A percentile compares a stretch with the other conserved stretches of the same genome.
phyloP scores from a whole-genome alignment of 2,888 invertebrate genomes.

The Xanthia togata region DNA sequence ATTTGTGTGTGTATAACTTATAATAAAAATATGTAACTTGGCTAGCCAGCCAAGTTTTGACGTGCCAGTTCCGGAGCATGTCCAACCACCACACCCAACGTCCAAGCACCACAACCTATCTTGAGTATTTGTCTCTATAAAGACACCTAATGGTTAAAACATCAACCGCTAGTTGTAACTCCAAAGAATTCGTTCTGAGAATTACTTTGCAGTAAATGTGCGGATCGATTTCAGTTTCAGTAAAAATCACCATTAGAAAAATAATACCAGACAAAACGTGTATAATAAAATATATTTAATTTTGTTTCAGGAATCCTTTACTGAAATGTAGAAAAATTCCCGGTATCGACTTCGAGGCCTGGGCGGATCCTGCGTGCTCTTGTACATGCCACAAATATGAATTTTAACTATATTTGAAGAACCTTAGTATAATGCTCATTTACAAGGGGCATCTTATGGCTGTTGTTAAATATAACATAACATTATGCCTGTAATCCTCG shows the following conservation, averaged over 20 bases:
- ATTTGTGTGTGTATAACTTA: too few relatives aligned
- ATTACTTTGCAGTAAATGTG: neutral
- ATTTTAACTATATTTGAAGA: neutral
- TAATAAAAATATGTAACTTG: too few relatives aligned
- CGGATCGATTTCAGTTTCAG: neutral
- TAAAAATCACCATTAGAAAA: neutral
- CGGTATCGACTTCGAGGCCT: slow-evolving; percentile 26
- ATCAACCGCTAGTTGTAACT: neutral
- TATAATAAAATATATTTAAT: neutral
- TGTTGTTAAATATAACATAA: neutral
- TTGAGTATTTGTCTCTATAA: neutral
- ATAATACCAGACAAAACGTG: too few relatives aligned
- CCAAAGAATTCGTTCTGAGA: neutral
- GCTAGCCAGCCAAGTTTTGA: neutral
- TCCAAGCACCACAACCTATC: too few relatives aligned
- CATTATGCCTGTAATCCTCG: too few relatives aligned
- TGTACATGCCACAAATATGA: neutral
- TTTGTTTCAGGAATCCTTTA: slow-evolving; percentile 41
- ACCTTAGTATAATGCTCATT: neutral
- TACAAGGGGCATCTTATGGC: too few relatives aligned
- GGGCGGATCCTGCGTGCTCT: slow-evolving; percentile 22
- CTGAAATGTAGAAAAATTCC: slow-evolving; percentile 20
- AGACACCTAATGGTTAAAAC: neutral
- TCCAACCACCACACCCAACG: too few relatives aligned
- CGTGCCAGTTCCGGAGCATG: neutral